A percentile compares a stretch with the other conserved stretches of the same genome.
These are phyloP conservation scores for Hemitrygon akajei DNA, from an alignment of 2,797 vertebrate species.

Conservation along the genomic window DNA sequence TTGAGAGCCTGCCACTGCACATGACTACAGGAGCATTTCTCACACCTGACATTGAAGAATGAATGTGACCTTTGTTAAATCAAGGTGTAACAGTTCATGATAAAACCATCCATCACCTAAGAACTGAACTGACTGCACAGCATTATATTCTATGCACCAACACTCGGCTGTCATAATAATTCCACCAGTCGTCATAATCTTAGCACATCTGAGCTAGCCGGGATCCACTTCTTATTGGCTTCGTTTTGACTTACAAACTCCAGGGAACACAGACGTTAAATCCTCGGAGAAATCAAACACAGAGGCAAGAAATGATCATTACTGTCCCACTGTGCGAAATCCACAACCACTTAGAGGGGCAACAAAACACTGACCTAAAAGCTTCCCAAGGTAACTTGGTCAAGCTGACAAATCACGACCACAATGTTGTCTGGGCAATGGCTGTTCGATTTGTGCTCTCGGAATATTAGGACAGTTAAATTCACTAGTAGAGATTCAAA, in stretches of 20 bases:
- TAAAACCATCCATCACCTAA: neutral
- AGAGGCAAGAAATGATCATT: neutral
- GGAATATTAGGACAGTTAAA: too few relatives aligned
- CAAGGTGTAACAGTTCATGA: slow-evolving; percentile 18
- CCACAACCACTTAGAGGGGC: neutral
- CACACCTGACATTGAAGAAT: slow-evolving; percentile 21
- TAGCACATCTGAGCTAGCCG: neutral
- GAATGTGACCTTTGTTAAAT: slow-evolving; percentile 1
- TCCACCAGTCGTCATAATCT: neutral
- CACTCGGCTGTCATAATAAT: slow-evolving; percentile 22
- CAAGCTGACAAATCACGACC: neutral
- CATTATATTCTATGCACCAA: neutral
- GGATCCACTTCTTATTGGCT: neutral
- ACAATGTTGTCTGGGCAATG: neutral
- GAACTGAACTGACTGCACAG: neutral
- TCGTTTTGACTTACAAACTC: neutral
- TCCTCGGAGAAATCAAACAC: neutral
- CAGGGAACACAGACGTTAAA: neutral
- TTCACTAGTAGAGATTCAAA: too few relatives aligned
- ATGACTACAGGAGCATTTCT: neutral
- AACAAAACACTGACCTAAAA: neutral
- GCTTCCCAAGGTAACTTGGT: neutral
- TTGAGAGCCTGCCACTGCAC: neutral
- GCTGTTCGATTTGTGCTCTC: neutral
- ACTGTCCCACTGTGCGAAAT: slow-evolving; percentile 15